Base-by-base conservation (phyloP, 1,140 invertebrate genomes). In the Charaxes varanes region DNA sequence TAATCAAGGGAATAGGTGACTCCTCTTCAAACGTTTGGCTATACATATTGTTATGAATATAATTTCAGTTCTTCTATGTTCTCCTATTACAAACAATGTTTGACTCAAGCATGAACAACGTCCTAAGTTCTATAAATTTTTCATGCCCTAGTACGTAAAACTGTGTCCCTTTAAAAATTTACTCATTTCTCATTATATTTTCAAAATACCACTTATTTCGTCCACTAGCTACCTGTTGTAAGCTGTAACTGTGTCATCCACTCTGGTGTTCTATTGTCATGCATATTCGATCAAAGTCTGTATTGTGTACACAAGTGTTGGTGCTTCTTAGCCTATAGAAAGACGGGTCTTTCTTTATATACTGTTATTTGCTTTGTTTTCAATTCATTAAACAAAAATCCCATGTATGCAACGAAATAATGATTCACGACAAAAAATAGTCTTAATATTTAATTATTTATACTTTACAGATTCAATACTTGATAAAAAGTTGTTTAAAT, bases 251-350 rank as follows among this genome's bases (percentile, higher is more conserved):
- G 77, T 74, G 63, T 71, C 77, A 67, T 59, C 54, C 59, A 74
- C 53, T 57, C 51, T 64, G 68, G 51, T 60, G 51, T 37, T 27
- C 72, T 62, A 67, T 82, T 82, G 77, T 82, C 55, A 82, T 79
- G 77, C 56, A 81, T 81, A 81, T 81, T 64, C 59, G 71, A 81
- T 81, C 69, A 81, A 77, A 77, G 53, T 62, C 56, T 41, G 54
- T 69, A 60, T 65, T 65, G 62, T 82, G 72, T 77, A 74, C 72
- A 73, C 74, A 79, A 77, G 72, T 79, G 74, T 62, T 53, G n/a
- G 46, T 45, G 31, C 55, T 63, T 62, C 63, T 71, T 64, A 55
- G 44, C 45, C 26, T 70, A 61, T 58, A 52, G 34, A 53, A 55
- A 58, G 53, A 12, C 54, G 55, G 54, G 54, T 42, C 43, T 37